Conservation (phyloP, 2,888 invertebrate species). For the Mythimna vitellina region DNA sequence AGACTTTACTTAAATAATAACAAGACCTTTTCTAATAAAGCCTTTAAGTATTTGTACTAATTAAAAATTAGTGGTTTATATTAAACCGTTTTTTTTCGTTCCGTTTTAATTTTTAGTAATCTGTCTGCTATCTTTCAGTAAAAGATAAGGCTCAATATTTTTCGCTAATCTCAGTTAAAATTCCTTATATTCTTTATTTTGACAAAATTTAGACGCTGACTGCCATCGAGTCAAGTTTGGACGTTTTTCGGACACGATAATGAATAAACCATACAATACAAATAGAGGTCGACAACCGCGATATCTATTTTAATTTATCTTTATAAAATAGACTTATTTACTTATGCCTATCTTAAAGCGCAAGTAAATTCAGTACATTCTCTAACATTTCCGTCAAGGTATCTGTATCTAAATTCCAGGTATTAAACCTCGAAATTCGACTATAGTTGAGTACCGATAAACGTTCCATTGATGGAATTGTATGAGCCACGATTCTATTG, state of each 20-base stretch:
- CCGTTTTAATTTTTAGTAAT: background rate
- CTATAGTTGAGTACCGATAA: background rate
- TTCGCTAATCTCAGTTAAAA: background rate
- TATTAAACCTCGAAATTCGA: constrained; percentile 13
- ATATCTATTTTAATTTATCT: background rate
- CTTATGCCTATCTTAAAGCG: background rate
- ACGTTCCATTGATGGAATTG: constrained; percentile 29
- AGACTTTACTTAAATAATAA: too few species aligned
- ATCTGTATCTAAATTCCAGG: background rate
- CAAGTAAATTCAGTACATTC: background rate
- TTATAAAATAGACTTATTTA: too few species aligned
- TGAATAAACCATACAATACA: background rate
- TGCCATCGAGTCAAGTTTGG: background rate
- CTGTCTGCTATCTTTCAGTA: background rate
- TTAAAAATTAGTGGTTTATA: too few species aligned
- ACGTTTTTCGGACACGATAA: background rate
- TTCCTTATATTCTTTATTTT: background rate
- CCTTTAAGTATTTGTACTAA: too few species aligned
- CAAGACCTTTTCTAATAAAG: too few species aligned
- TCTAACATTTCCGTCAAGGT: background rate
- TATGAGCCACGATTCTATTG: constrained; percentile 30
- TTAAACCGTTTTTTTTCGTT: too few species aligned
- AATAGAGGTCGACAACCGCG: too few species aligned
- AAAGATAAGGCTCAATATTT: background rate
- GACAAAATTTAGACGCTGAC: background rate